Evolutionary conservation across 2,797 vertebrate genomes (phyloP), one percentile per base, ranked within the genome.

Genomic region (Picus viridis): DNA sequence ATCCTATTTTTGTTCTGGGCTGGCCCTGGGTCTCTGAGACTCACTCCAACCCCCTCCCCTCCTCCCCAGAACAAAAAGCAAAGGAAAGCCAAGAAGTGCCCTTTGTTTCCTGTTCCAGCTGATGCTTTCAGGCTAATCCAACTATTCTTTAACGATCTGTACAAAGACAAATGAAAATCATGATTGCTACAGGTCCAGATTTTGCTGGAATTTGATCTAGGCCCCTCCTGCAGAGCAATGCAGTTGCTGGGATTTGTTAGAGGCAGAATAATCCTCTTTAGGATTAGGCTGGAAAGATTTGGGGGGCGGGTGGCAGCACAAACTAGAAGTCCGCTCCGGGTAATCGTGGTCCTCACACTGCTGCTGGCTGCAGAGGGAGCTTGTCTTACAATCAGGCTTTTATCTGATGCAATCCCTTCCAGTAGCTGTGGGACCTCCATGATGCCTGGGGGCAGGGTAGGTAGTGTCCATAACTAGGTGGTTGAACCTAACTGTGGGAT

Each of bases 201-300:
- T 36, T 27, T 2, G 23, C 39, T n/a, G 17, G 12, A 78, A 30
- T 74, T 76, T 10, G 26, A 43, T 29, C 12, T 26, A 39, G 41
- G 23, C n/a, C 81, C 24, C 51, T 70, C 7, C n/a, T 30, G 29
- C 41, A 75, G 59, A 41, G 10, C 39, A 13, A 0, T 41, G 45
- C 9, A 57, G 12, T 2, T 27, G 8, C n/a, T 69, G 59, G 32
- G 63, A 82, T 34, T 13, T 22, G 78, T 89, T 56, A 43, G 74
- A 61, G 74, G 32, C 56, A 49, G 57, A 29, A 27, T 9, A 70
- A 26, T 8, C 14, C 0, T 0, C 0, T 32, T 15, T 23, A 12
- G 49, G 12, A 57, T 59, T 16, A 27, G 2, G 1, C 6, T 12
- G 2, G 17, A 7, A 22, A 69, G 4, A 43, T 57, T 83, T 80